Base-by-base conservation (phyloP, 2,113 vertebrate genomes). In the Nansenia antarctica region DNA sequence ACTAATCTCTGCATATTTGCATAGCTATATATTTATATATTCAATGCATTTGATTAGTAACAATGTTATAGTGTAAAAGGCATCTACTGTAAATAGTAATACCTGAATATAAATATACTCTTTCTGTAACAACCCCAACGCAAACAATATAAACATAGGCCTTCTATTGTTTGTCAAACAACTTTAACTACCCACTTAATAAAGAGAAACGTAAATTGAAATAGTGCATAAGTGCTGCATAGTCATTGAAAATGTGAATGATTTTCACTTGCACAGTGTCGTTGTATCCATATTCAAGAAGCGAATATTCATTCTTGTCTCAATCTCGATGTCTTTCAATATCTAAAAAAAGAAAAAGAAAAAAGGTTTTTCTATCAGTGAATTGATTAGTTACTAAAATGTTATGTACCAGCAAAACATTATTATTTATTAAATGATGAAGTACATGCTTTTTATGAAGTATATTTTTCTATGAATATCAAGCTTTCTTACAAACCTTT, bases 261-360 rank as follows among this genome's bases (percentile, higher is more conserved):
- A 60, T 60, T 69, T 22, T 96, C 92, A 97, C 85, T 94, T 94
- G 89, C 96, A 98, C 3, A 96, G 86, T 0, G 92, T 91, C 0
- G 92, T 92, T 2, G 95, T 87, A 67, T 98, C 95, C 94, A 96
- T 87, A 53, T 95, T 96, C 55, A 95, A 89, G 88, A 99, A 99
- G 76, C 91, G 94, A 54, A 98, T 90, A 34, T 92, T 94, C 96
- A 99, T 99, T 88, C 91, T 96, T 26, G 94, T 94, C 85, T 99
- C 96, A 1, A 99, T 96, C 79, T 98, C 96, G 0, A 98, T 94
- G 6, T 90, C 93, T 32, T 93, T 91, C 92, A 97, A 95, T 82
- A 99, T 91, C 97, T 99, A 90, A n/a, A 86, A 79, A 80, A 70
- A 30, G 2, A 58, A 9, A 0, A 15, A 20, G 42, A 47, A 31